phyloP scores from a whole-genome alignment of 1,140 invertebrate species.

The Eciton burchellii region DNA sequence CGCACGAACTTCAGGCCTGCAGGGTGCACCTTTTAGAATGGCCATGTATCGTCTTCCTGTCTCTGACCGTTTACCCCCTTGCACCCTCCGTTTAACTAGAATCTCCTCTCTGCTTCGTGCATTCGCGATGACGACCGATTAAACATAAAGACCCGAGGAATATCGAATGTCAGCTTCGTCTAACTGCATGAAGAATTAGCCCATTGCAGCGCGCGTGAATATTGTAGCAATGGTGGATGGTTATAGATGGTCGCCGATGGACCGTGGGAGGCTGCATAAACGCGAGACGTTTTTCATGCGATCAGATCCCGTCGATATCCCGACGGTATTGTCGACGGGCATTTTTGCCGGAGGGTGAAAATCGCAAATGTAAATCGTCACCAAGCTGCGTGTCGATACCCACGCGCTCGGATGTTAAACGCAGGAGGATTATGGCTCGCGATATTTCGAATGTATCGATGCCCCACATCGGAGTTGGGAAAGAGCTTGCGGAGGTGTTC shows the following conservation, averaged over 20 bases:
- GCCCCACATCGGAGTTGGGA: constrained; percentile 34
- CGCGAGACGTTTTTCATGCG: constrained; percentile 55
- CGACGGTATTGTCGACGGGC: constrained; percentile 37
- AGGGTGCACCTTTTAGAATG: background rate
- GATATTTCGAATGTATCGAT: constrained; percentile 62
- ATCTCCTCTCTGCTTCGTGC: too few species aligned
- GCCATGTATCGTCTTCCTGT: background rate
- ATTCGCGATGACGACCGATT: too few species aligned
- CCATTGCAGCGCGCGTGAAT: background rate
- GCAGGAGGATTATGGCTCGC: constrained; percentile 45
- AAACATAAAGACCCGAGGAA: too few species aligned
- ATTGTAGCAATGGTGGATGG: constrained; percentile 24
- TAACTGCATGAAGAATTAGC: constrained; percentile 25
- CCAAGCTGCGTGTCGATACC: constrained; percentile 57
- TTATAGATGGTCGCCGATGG: constrained; percentile 51
- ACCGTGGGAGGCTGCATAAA: constrained; percentile 56
- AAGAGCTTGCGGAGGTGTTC: constrained; percentile 43
- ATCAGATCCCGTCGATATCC: constrained; percentile 50
- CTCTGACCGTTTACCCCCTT: background rate
- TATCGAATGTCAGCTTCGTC: background rate
- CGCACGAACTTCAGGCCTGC: background rate
- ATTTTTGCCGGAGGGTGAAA: constrained; percentile 58
- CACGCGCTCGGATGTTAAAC: constrained; percentile 59
- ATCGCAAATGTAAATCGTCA: constrained; percentile 63
- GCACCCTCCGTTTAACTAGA: background rate